Conservation (phyloP, 2,113 vertebrate genomes). For the Pygoscelis adeliae region DNA sequence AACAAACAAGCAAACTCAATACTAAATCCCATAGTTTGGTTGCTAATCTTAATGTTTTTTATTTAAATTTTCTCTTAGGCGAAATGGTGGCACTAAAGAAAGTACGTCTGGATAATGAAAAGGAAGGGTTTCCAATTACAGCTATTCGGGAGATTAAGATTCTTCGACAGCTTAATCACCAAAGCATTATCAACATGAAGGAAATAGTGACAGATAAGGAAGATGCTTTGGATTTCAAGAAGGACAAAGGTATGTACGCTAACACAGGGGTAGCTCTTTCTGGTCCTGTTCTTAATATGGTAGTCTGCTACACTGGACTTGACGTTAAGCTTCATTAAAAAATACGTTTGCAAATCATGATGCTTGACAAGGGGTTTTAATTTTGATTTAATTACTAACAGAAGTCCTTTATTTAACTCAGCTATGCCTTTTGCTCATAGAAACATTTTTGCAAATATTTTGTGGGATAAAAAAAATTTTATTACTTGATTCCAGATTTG, state of each 20-base stretch:
- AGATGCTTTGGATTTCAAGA: slow-evolving; percentile 88
- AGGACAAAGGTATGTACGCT: slow-evolving; percentile 80
- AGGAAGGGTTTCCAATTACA: slow-evolving; percentile 89
- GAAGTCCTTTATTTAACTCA: neutral
- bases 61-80: slow-evolving; percentile 69
- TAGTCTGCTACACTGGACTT: neutral
- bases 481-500: neutral
- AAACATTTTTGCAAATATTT: neutral
- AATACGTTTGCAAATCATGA: neutral
- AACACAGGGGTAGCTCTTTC: neutral
- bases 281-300: neutral
- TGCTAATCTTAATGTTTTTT: neutral
- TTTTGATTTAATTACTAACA: neutral
- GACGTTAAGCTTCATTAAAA: neutral
- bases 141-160: slow-evolving; percentile 89
- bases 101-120: slow-evolving; percentile 87
- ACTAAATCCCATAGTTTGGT: neutral
- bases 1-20: neutral
- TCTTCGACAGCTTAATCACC: slow-evolving; percentile 85
- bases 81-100: slow-evolving; percentile 89
- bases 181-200: slow-evolving; percentile 90
- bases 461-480: neutral
- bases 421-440: neutral
- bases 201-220: slow-evolving; percentile 89
- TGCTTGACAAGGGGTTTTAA: neutral